Base-by-base conservation (phyloP, 1,140 invertebrate genomes). In the Telenomus remus region DNA sequence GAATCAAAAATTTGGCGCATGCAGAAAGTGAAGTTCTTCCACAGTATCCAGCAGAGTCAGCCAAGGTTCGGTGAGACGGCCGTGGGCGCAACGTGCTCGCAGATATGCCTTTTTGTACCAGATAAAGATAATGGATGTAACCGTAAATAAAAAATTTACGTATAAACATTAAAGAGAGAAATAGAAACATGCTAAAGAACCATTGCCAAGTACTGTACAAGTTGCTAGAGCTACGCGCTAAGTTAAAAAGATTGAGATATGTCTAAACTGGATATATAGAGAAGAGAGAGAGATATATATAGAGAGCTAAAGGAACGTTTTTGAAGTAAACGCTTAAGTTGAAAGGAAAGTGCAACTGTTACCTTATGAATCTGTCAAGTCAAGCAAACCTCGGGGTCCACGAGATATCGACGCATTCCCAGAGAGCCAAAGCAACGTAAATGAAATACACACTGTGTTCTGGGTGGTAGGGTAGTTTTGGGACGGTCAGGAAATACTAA, bases 361-460 rank as follows among this genome's bases (percentile, higher is more conserved):
- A 88, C 86, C 86, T 88, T 87, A 86, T 86, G 78, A 85, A 87
- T 88, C 84, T 84, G 84, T 89, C 83, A 87, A 88, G 83, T 89
- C 84, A 88, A 89, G 88, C 87, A 89, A 89, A 89, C 87, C 89
- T 85, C 79, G 82, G 87, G 85, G 82, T 89, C 87, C 85, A 88
- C 87, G 86, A 89, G 86, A 89, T 88, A 89, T 85, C 88, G 88
- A 89, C 86, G 88, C 89, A 90, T 89, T 89, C 89, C 88, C 86
- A 89, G 85, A 87, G 89, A 89, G 89, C 89, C 89, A 89, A 90
- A 90, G 89, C 89, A 89, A 89, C 87, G 87, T 85, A 88, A 88
- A 88, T 86, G 83, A 86, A 87, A 87, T 87, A 88, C 84, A 89
- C 88, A 89, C 82, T 87, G 86, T 87, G 86, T 75, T 27, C 19